Conservation (phyloP, 2,888 invertebrate genomes). For the Muscina levida region DNA sequence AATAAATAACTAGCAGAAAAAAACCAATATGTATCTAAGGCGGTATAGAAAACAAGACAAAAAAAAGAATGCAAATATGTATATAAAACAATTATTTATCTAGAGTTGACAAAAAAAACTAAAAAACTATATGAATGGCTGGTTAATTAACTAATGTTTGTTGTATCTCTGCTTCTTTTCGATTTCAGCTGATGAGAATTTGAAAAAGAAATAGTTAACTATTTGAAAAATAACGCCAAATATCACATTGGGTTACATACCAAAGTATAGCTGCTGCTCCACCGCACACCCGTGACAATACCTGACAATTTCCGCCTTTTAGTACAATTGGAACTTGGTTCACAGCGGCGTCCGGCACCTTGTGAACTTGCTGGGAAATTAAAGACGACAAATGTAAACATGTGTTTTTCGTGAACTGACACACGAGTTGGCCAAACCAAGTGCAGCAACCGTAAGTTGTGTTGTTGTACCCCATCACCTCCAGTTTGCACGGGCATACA, state of each 20-base stretch:
- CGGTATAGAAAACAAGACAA: neutral
- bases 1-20: neutral
- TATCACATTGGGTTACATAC: conserved; percentile 28
- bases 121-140: conserved; percentile 10
- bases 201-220: neutral
- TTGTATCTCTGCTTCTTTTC: conserved; percentile 29
- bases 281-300: no score
- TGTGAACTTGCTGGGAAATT: neutral
- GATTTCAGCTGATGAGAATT: conserved; percentile 50
- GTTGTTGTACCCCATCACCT: neutral
- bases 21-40: neutral
- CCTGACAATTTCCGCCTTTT: no score
- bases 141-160: conserved; percentile 49
- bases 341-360: no score
- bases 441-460: conserved; percentile 1
- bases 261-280: neutral
- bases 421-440: neutral
- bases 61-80: neutral
- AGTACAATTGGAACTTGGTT: no score
- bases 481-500: no score
- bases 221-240: conserved; percentile 9
- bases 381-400: neutral
- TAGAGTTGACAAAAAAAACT: neutral
- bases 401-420: conserved; percentile 15
- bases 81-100: conserved; percentile 4